Evolutionary conservation across 2,888 invertebrate species (phyloP), one percentile per base, ranked within the genome.

Genomic region (Acholoe squamosa): DNA sequence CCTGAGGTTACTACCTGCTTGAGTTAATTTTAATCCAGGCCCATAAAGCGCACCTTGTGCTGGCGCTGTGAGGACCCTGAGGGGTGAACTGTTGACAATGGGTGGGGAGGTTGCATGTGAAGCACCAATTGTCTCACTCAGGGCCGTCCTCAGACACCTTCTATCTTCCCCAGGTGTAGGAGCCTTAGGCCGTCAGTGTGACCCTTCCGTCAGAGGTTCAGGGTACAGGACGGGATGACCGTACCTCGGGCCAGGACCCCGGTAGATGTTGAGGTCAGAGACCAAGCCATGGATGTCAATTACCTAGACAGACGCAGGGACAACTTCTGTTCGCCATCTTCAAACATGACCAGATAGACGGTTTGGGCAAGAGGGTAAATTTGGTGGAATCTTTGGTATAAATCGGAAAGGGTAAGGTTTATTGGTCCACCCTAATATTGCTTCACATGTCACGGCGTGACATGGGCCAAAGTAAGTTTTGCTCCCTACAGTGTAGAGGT

Each of bases 51-150:
- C 31, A 28, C 28, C 71, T 28, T 71, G 71, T 71, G 3, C 71
- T 71, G 28, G 28, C 28, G 3, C 14, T 28, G 31, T 14, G 61
- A 5, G 71, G 71, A 25, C 28, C 71, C 71, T 16, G 71, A 25
- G 71, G 71, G 71, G 71, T 28, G 71, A 71, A 28, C 71, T 71
- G 71, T 25, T 25, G 71, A 71, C 71, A 71, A 71, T 71, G 28
- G 84, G 84, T 25, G 43, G n/a, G 84, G 16, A 51, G 84, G 43
- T 84, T 84, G 84, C 84, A 43, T 84, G 84, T 84, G 84, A 43
- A 84, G 84, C 43, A 33, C 43, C 51, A 84, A 84, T 84, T 84
- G 84, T 84, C 84, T 84, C 84, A 84, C 84, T 43, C 28, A 12
- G n/a, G 28, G 12, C 25, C n/a, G 10, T 51, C 34, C n/a, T 0